Base-by-base conservation (phyloP, 2,797 vertebrate species). In the Sebastes kiyomatsui region DNA sequence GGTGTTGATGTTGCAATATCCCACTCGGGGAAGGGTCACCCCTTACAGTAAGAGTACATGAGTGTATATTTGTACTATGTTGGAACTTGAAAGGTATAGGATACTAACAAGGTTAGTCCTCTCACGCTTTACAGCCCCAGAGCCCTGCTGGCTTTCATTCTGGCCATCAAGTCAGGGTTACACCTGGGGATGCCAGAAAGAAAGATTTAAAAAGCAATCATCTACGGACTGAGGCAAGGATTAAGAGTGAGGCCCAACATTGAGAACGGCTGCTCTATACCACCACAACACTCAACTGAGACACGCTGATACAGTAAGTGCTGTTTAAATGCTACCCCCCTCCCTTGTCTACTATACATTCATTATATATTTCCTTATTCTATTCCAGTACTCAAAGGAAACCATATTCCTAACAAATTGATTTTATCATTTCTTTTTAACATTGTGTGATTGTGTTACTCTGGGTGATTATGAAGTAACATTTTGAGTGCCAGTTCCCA, bases 311-410 rank as follows among this genome's bases (percentile, higher is more conserved):
- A 92, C 78, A 88, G 76, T 89, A 93, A 91, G 90, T 92, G 87
- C 87, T 88, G 81, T 86, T 92, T 88, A 88, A 90, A 92, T 83
- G 81, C 88, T 88, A 90, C 74, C 77, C 81, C 67, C 16, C 33
- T 42, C 76, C 64, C 61, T 38, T 59, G 58, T 88, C 73, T 90
- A 87, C 83, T 87, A 88, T 93, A 94, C 93, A 94, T 93, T 94
- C 92, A 94, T 91, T 86, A 85, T 90, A 82, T 69, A 88, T 81
- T 84, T 91, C 77, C 75, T 87, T 77, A 80, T 77, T 77, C 84
- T 84, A 88, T 92, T 92, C 91, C 90, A 93, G 90, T 92, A 91
- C 82, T 91, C 73, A 83, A 88, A 87, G 83, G 82, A 92, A 91
- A 90, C 70, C 59, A 73, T 77, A 88, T 66, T 76, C 72, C 74